A percentile compares a stretch with the other conserved stretches of the same genome.
Evolutionary conservation across 2,797 vertebrate genomes (phyloP).

Genomic region (Setipinna tenuifilis): DNA sequence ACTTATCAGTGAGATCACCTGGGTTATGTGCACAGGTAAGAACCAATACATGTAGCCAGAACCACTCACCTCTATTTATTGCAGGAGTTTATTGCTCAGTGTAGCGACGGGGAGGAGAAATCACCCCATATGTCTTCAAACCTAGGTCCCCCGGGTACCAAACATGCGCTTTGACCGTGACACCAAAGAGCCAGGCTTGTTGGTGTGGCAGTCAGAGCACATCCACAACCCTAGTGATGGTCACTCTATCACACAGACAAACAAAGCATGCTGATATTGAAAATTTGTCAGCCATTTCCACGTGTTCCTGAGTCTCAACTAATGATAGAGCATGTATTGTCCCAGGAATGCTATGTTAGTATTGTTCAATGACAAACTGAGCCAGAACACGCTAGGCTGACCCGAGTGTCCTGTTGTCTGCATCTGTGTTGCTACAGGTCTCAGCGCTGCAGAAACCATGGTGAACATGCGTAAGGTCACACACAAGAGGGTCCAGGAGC

Average conservation of each 20-base stretch:
- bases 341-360: not conserved
- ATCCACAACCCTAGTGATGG: too few species aligned
- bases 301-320: not conserved
- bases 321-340: not conserved
- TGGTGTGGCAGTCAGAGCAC: too few species aligned
- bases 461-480: constrained; percentile 89
- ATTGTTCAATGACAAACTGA: not conserved
- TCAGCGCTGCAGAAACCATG: constrained; percentile 73
- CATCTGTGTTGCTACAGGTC: constrained; percentile 60
- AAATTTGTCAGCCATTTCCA: not conserved
- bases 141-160: too few species aligned
- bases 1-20: too few species aligned
- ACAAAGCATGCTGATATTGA: not conserved
- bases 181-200: too few species aligned
- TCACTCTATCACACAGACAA: too few species aligned
- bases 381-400: not conserved
- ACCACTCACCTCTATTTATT: too few species aligned
- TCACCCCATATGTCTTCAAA: too few species aligned
- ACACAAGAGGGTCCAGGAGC: constrained; percentile 76
- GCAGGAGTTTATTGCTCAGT: not conserved
- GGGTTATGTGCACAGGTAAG: too few species aligned
- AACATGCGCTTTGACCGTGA: too few species aligned
- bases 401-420: not conserved
- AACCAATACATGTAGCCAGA: too few species aligned
- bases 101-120: too few species aligned